Percentiles rank a stretch among this genome's conserved stretches.
These are phyloP conservation scores for Mythimna lalbum DNA, from an alignment of 2,888 invertebrate genomes.

Conservation along the genomic window DNA sequence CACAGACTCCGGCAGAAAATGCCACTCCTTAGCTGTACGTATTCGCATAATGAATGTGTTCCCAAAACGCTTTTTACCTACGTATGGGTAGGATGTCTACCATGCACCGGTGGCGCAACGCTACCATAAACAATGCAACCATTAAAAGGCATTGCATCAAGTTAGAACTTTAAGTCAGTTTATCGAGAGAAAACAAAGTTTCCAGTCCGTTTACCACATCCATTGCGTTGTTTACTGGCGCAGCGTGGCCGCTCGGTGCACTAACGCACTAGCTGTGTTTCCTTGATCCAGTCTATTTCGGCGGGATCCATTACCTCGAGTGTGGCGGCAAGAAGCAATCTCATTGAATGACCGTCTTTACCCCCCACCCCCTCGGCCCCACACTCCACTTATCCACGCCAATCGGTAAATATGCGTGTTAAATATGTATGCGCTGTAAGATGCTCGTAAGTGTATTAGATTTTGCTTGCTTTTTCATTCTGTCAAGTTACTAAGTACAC, in stretches of 20 bases:
- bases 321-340: constrained; percentile 91
- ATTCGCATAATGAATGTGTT: too few relatives aligned
- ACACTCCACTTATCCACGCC: constrained; percentile 84
- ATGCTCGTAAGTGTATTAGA: constrained; percentile 90
- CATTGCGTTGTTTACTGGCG: constrained; percentile 34
- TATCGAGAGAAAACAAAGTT: background rate
- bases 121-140: too few relatives aligned
- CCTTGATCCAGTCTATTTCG: constrained; percentile 90
- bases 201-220: constrained; percentile 37
- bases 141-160: background rate
- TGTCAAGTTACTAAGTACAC: constrained; percentile 80
- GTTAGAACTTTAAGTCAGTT: background rate
- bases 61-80: too few relatives aligned
- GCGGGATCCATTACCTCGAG: constrained; percentile 90
- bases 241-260: constrained; percentile 70
- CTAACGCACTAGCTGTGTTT: constrained; percentile 84
- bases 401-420: constrained; percentile 91
- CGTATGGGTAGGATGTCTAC: too few relatives aligned
- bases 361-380: constrained; percentile 73
- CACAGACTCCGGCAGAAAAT: too few relatives aligned
- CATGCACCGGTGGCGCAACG: too few relatives aligned
- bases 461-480: constrained; percentile 89
- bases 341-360: constrained; percentile 91
- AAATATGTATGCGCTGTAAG: constrained; percentile 90
- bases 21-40: too few relatives aligned